These are phyloP conservation scores for Nephrotoma flavescens DNA, from an alignment of 2,888 invertebrate species.

Conservation along the genomic window DNA sequence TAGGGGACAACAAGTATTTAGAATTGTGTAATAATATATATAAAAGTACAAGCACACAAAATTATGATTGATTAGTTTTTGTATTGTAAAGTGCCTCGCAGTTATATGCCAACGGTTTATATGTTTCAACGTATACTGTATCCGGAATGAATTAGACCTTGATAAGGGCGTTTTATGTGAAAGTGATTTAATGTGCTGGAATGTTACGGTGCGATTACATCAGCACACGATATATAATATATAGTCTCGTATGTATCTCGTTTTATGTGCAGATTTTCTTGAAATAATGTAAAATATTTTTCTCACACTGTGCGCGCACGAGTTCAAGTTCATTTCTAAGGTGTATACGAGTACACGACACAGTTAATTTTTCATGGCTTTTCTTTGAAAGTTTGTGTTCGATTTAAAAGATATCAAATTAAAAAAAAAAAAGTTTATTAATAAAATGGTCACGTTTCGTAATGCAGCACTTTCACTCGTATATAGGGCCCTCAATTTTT, in stretches of 20 bases:
- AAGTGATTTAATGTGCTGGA: background rate
- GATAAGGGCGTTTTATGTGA: background rate
- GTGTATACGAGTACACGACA: background rate
- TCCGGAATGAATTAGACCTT: background rate
- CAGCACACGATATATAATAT: too few relatives aligned
- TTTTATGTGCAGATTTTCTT: too few relatives aligned
- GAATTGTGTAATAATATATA: background rate
- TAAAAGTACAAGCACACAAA: background rate
- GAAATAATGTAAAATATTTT: too few relatives aligned
- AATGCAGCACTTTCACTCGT: background rate
- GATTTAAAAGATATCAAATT: background rate
- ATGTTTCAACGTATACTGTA: background rate
- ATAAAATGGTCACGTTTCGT: background rate
- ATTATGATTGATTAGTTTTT: background rate
- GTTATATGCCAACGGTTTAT: background rate
- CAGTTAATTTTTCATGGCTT: background rate
- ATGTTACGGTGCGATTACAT: background rate
- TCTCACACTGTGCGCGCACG: background rate
- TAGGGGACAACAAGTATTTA: background rate
- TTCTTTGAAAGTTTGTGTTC: background rate
- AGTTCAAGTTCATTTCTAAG: background rate
- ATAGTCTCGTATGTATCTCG: background rate
- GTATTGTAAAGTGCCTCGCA: background rate
- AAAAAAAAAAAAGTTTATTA: background rate
- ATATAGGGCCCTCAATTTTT: background rate